A percentile compares a stretch with the other conserved stretches of the same genome.
phyloP scores from a whole-genome alignment of 2,113 vertebrate genomes.

The Gallinago media region DNA sequence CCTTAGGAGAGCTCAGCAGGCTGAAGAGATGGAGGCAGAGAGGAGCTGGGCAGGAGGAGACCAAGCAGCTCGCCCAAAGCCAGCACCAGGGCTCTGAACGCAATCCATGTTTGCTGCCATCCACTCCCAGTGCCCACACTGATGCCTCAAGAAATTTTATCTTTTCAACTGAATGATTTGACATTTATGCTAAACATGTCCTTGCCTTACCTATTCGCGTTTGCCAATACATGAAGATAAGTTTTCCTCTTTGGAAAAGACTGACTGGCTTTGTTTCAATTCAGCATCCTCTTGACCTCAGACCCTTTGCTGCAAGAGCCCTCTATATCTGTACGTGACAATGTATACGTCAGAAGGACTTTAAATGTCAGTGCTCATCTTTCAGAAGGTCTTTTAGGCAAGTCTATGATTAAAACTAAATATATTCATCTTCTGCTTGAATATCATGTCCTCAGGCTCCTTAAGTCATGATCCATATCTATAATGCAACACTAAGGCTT shows the following conservation, averaged over 20 bases:
- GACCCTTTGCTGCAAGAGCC: not conserved
- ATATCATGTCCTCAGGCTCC: conserved; percentile 14
- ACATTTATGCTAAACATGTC: conserved; percentile 6
- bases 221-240: not conserved
- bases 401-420: conserved; percentile 8
- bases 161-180: not conserved
- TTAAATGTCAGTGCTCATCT: conserved; percentile 41
- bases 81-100: not conserved
- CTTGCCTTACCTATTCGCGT: not conserved
- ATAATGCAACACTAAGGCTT: conserved; percentile 43
- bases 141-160: not conserved
- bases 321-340: not conserved
- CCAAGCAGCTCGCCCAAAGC: not conserved
- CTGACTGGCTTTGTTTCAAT: not conserved
- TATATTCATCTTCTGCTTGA: too few relatives aligned
- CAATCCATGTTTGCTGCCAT: accelerated
- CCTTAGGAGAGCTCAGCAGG: not conserved
- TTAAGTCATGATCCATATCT: conserved; percentile 72
- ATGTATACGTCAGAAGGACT: not conserved
- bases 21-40: not conserved
- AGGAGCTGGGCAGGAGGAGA: not conserved
- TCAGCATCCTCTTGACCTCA: not conserved
- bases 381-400: not conserved
- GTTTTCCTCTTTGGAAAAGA: not conserved
- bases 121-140: not conserved